A percentile compares a stretch with the other conserved stretches of the same genome.
phyloP scores from a whole-genome alignment of 2,113 vertebrate genomes.

The Corydoras maculifer region DNA sequence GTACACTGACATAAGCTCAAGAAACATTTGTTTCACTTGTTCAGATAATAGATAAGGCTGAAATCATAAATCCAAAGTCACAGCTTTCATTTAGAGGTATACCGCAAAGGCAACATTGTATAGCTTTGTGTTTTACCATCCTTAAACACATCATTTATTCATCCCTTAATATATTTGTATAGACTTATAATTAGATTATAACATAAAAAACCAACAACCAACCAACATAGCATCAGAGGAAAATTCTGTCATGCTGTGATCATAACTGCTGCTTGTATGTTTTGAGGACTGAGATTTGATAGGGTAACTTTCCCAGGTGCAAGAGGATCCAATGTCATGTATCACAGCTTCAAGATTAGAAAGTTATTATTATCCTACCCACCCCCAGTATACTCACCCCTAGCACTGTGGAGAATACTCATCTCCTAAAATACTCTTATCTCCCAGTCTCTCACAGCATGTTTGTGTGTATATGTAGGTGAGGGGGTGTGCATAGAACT shows the following conservation, averaged over 20 bases:
- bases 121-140: too few species aligned
- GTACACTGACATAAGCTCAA: background rate
- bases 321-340: constrained; percentile 25
- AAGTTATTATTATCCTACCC: constrained; percentile 38
- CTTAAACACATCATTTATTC: too few species aligned
- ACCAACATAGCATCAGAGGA: too few species aligned
- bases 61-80: background rate
- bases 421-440: constrained; percentile 44
- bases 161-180: too few species aligned
- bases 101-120: too few species aligned
- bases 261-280: background rate
- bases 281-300: constrained; percentile 2
- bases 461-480: background rate
- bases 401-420: constrained; percentile 25
- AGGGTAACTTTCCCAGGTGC: constrained; percentile 20
- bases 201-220: too few species aligned
- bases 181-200: too few species aligned
- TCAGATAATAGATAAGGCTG: constrained; percentile 6
- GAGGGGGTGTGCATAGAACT: constrained; percentile 4
- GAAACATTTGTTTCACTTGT: background rate
- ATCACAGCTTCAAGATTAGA: constrained; percentile 34
- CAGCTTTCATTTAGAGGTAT: too few species aligned
- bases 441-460: constrained; percentile 16
- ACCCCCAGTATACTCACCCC: constrained; percentile 17
- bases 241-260: too few species aligned